These are phyloP conservation scores for Edolisoma coerulescens DNA, from an alignment of 2,113 vertebrate genomes.

Conservation along the genomic window DNA sequence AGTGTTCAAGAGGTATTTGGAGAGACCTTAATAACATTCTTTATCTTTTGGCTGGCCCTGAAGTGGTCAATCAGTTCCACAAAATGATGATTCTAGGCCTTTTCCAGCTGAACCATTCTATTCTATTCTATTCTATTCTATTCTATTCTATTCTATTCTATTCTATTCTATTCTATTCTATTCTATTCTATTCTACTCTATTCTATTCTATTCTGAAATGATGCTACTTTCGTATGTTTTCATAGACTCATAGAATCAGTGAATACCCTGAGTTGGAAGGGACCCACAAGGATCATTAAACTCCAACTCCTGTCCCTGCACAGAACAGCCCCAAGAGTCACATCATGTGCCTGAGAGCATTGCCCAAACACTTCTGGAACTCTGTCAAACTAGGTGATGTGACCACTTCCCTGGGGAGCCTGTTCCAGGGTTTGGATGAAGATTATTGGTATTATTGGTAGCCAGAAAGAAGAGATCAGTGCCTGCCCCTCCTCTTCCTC, in stretches of 20 bases:
- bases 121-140: not conserved
- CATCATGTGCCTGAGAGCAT: not conserved
- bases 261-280: not conserved
- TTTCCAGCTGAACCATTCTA: not conserved
- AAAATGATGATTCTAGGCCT: accelerated
- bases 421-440: not conserved
- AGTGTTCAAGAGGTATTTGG: not conserved
- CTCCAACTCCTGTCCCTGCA: not conserved
- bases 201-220: not conserved
- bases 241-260: no score
- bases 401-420: not conserved
- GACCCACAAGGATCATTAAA: not conserved
- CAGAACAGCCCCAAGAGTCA: not conserved
- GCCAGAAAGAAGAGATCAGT: not conserved
- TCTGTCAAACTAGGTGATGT: not conserved
- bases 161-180: no score
- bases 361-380: not conserved
- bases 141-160: not conserved
- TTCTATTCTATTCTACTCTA: no score
- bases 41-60: not conserved
- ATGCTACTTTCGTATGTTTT: not conserved
- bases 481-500: no score
- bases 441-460: not conserved
- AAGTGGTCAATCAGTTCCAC: not conserved
- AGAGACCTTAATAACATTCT: not conserved